These are phyloP conservation scores for Hylaeus anthracinus DNA, from an alignment of 1,140 invertebrate genomes.

Conservation along the genomic window DNA sequence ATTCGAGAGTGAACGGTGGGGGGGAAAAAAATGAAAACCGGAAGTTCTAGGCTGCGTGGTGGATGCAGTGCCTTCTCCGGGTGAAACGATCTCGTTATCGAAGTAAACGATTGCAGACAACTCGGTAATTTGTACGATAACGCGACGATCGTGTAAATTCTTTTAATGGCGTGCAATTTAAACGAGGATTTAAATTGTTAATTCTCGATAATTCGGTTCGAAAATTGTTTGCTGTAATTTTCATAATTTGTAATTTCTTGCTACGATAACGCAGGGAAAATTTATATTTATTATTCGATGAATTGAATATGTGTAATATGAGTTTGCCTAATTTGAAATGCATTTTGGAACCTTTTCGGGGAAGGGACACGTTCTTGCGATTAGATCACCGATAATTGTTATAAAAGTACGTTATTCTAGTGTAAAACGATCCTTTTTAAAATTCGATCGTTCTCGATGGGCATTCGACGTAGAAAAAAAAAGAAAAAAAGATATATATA, in stretches of 20 bases:
- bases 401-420: constrained; percentile 44
- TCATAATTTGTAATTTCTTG: neutral
- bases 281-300: neutral
- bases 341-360: neutral
- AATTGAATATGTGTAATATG: neutral
- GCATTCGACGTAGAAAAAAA: constrained; percentile 46
- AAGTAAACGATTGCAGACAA: constrained; percentile 12
- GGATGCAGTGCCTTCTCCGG: constrained; percentile 23
- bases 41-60: constrained; percentile 39
- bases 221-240: neutral
- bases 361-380: constrained; percentile 21
- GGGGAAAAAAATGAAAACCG: constrained; percentile 14
- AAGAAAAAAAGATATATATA: neutral
- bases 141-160: too few species aligned
- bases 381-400: constrained; percentile 18
- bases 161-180: neutral
- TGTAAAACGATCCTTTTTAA: constrained; percentile 29
- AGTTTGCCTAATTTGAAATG: neutral
- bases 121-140: neutral
- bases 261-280: neutral
- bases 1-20: constrained; percentile 9
- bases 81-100: neutral
- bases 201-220: neutral
- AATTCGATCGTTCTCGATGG: constrained; percentile 56
- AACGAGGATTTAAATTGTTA: neutral